A percentile compares a stretch with the other conserved stretches of the same genome.
Evolutionary conservation across 92 coral and sea anemone species (phyloP).

Genomic region (Phenganax stokvisi): DNA sequence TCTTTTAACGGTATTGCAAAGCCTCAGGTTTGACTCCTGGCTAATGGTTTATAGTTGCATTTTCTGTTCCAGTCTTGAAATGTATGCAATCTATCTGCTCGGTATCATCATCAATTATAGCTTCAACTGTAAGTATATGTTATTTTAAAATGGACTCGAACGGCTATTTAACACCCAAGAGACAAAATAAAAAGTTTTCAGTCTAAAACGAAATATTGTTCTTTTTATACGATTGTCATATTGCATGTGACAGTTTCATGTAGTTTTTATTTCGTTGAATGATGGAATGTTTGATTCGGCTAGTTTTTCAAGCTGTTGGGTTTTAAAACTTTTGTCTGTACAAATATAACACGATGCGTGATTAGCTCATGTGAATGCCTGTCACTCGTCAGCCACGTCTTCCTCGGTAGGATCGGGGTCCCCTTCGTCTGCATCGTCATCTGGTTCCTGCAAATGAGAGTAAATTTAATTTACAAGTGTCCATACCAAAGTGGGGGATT

Average conservation of each 20-base stretch:
- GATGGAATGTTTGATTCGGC: too few relatives aligned
- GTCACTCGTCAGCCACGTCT: neutral
- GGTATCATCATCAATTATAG: too few relatives aligned
- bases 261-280: neutral
- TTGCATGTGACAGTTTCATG: neutral
- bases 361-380: too few relatives aligned
- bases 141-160: neutral
- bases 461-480: neutral
- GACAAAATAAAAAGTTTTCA: constrained; percentile 12
- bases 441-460: neutral
- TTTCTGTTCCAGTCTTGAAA: too few relatives aligned
- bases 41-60: too few relatives aligned
- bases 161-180: constrained; percentile 5
- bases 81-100: too few relatives aligned
- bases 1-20: too few relatives aligned
- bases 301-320: too few relatives aligned
- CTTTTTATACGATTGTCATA: neutral
- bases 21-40: too few relatives aligned
- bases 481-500: neutral
- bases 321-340: too few relatives aligned
- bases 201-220: neutral
- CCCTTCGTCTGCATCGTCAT: neutral
- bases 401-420: neutral
- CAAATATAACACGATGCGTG: too few relatives aligned
- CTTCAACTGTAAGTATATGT: neutral